A percentile compares a stretch with the other conserved stretches of the same genome.
Conservation (phyloP, 2,888 invertebrate species). For the Macrosoma leucophasiata region DNA sequence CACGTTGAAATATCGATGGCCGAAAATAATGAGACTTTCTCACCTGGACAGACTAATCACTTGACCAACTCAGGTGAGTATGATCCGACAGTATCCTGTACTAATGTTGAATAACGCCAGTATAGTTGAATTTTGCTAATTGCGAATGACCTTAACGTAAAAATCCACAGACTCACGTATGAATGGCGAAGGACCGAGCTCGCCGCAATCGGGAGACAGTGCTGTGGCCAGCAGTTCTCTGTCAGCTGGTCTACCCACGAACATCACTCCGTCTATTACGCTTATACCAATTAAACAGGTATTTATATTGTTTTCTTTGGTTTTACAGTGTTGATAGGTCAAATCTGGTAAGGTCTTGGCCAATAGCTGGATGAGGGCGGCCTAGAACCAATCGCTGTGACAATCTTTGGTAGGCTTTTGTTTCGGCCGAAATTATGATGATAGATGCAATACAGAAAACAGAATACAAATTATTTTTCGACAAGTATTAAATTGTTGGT, state of each 20-base stretch:
- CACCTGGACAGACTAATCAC: conserved; percentile 69
- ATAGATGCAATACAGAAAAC: too few species aligned
- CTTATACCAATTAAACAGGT: conserved; percentile 90
- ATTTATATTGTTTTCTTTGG: neutral
- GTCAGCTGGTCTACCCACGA: conserved; percentile 69
- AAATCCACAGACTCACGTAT: conserved; percentile 69
- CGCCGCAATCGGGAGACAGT: conserved; percentile 88
- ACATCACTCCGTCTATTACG: conserved; percentile 89
- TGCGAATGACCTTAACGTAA: conserved; percentile 10
- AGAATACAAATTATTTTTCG: too few species aligned
- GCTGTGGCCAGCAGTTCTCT: conserved; percentile 85
- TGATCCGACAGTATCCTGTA: conserved; percentile 6
- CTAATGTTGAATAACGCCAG: conserved; percentile 10
- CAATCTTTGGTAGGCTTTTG: too few species aligned
- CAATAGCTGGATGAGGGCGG: too few species aligned
- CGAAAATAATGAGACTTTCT: conserved; percentile 83
- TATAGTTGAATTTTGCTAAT: conserved; percentile 23
- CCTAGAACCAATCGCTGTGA: too few species aligned
- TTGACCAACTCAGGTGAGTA: conserved; percentile 34
- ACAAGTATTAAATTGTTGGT: too few species aligned
- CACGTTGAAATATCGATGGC: conserved; percentile 94
- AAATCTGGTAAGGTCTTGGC: neutral
- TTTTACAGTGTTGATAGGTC: neutral
- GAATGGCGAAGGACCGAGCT: conserved; percentile 82
- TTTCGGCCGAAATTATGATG: too few species aligned